Base-by-base conservation (phyloP, 2,888 invertebrate species). In the Periphyllus acericola region DNA sequence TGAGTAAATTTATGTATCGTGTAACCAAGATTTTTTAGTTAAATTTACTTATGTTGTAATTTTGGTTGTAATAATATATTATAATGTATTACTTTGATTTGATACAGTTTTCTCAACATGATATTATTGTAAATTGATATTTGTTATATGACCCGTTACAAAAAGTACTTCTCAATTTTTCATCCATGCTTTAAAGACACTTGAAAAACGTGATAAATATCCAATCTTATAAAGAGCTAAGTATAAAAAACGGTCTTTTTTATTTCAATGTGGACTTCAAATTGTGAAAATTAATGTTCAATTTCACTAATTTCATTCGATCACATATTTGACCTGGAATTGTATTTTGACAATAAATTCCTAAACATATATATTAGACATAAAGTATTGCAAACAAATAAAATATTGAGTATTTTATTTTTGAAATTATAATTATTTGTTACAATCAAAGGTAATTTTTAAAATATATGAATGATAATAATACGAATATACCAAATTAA, bases 251-350 rank as follows among this genome's bases (percentile, higher is more conserved):
- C 8, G n/a, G 32, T n/a, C 17, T 75, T 83, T n/a, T 55, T 17
- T 40, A n/a, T 40, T 83, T 75, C 40, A 21, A 75, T 21, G 46
- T 46, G 29, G 25, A 74, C 19, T 83, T 19, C 46, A 21, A 74
- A 55, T 74, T 9, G n/a, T n/a, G 40, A 66, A 84, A 84, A 84
- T 76, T 68, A 76, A 83, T 83, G 21, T 83, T 60, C 52, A 34
- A 52, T 52, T 34, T 72, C 34, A 8, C 82, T 72, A 1, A 55
- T 32, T 40, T 36, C 34, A 19, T 36, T 34, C 55, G n/a, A 29
- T 79, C 8, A 25, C 9, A 55, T 74, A 17, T 36, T 74, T 25
- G 34, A 55, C 71, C 32, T 52, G 34, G 52, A 82, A 36, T 55
- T n/a, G 71, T 46, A 34, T n/a, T 21, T 29, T 34, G 36, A 32